A percentile compares a stretch with the other conserved stretches of the same genome.
Evolutionary conservation across 1,140 invertebrate genomes (phyloP).

Genomic region (Limonius californicus): DNA sequence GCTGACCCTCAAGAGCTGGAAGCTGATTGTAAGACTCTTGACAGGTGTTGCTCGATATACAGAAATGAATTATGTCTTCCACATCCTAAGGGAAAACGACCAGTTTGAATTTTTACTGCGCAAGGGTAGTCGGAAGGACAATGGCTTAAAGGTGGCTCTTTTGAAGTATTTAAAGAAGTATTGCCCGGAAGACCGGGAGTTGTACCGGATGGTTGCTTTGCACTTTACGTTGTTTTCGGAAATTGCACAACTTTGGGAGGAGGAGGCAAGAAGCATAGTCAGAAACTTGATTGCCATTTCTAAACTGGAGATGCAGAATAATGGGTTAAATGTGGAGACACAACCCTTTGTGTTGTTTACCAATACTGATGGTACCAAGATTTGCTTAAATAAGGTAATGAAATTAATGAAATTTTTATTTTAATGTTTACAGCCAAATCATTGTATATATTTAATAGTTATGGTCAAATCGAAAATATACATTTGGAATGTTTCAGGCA

Average conservation of each 20-base stretch:
- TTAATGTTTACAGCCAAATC: no score
- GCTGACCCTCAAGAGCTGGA: conserved; percentile 66
- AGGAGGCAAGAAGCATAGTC: conserved; percentile 58
- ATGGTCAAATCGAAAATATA: no score
- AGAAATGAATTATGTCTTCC: conserved; percentile 83
- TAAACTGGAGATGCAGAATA: conserved; percentile 51
- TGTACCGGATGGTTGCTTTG: conserved; percentile 72
- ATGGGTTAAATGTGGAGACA: conserved; percentile 44
- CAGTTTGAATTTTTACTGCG: conserved; percentile 80
- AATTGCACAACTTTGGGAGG: conserved; percentile 69
- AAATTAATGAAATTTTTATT: not conserved
- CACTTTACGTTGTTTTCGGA: conserved; percentile 78
- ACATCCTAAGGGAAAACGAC: conserved; percentile 72
- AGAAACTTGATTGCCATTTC: conserved; percentile 56
- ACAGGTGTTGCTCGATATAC: conserved; percentile 71
- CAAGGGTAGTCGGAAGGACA: conserved; percentile 58
- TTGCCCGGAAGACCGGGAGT: conserved; percentile 69
- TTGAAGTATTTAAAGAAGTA: conserved; percentile 76
- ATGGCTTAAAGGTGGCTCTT: conserved; percentile 63
- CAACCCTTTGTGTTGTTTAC: conserved; percentile 38
- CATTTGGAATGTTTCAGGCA: conserved; percentile 43
- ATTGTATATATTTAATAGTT: no score
- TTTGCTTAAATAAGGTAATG: conserved; percentile 33
- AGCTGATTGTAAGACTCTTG: conserved; percentile 71
- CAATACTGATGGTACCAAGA: conserved; percentile 39